Base-by-base conservation (phyloP, 2,113 vertebrate species). In the Pachycephala philippinensis region DNA sequence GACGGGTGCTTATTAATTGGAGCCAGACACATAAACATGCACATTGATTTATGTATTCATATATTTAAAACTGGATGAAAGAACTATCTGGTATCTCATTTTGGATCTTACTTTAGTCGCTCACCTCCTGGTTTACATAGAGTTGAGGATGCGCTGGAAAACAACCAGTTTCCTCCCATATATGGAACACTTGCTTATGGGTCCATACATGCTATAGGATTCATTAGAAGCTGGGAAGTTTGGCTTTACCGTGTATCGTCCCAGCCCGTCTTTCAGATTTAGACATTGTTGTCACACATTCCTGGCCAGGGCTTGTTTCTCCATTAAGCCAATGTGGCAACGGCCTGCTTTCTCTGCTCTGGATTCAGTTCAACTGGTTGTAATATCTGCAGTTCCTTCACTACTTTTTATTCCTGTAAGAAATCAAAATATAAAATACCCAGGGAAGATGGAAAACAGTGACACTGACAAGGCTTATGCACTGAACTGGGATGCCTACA, bases 11-110 rank as follows among this genome's bases (percentile, higher is more conserved):
- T 97, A 95, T 97, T 97, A 95, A 97, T 93, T 95, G 93, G 83
- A 96, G 95, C 87, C 94, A 96, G 96, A 97, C 96, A 92, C 87
- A 95, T 95, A 96, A 97, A 94, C 95, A 95, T 78, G 72, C 85
- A 45, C 90, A 90, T 59, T 96, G 93, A 93, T 96, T 97, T 97
- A 97, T 95, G 93, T 90, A 97, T 96, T 95, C 95, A 95, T 94
- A 78, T 93, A 94, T 95, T 94, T 95, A 88, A 96, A 91, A 89
- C 81, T 92, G 83, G 95, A 93, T 97, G 90, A 97, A 97, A 97
- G 92, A 94, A 72, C 65, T 90, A 84, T 76, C 76, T 90, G 40
- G 76, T 94, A 95, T 96, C 94, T 96, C 84, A 88, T 93, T 96
- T 94, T 54, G n/a, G 47, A 89, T 96, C 90, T 89, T 60, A 40